Evolutionary conservation across 2,113 vertebrate species (phyloP).

Genomic region (Electrona antarctica): DNA sequence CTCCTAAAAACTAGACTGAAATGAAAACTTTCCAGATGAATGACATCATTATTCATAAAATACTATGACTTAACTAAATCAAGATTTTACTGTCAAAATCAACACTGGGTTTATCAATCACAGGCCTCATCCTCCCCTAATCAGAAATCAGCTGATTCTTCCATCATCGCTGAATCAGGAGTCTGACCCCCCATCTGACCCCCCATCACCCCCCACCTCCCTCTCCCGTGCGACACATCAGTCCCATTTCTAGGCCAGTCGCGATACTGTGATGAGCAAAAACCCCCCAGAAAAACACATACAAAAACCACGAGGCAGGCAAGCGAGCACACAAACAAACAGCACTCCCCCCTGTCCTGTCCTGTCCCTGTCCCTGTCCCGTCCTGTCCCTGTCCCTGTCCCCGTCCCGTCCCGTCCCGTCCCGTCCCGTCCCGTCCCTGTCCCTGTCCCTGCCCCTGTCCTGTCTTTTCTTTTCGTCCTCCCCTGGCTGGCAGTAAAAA

Average conservation of each 20-base stretch:
- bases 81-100: background rate
- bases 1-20: no score
- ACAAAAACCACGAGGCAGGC: constrained; percentile 26
- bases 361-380: no score
- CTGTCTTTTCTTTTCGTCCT: constrained; percentile 24
- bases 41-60: background rate
- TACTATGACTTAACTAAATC: constrained; percentile 45
- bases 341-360: background rate
- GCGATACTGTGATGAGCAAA: constrained; percentile 71
- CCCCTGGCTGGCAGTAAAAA: constrained; percentile 43
- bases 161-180: constrained; percentile 66
- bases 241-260: constrained; percentile 67
- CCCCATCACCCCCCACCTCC: background rate
- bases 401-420: no score
- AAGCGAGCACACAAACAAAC: constrained; percentile 61
- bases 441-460: no score
- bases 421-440: constrained; percentile 39
- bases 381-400: no score
- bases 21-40: no score
- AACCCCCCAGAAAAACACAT: constrained; percentile 63
- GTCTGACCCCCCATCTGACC: constrained; percentile 16
- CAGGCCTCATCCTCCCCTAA: constrained; percentile 25
- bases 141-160: constrained; percentile 43
- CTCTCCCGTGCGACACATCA: constrained; percentile 41
- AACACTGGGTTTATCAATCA: constrained; percentile 29